Conservation (phyloP, 2,888 invertebrate genomes). For the Lamellibrachia columna region DNA sequence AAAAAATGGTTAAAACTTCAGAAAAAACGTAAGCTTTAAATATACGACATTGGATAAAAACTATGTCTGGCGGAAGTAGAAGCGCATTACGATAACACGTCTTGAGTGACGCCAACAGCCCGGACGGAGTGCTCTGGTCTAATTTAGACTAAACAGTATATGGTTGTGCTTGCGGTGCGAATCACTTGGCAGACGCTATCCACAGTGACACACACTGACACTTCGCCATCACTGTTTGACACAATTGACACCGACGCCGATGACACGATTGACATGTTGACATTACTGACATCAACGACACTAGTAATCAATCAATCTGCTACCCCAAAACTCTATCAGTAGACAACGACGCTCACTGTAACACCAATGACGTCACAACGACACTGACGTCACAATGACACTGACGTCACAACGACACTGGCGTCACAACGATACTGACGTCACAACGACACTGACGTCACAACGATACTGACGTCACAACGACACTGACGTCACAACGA, state of each 20-base stretch:
- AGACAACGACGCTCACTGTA: too few species aligned
- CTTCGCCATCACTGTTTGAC: not conserved
- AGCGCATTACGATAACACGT: not conserved
- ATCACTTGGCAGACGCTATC: not conserved
- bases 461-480: too few species aligned
- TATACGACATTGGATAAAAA: not conserved
- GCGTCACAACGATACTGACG: too few species aligned
- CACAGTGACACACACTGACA: not conserved
- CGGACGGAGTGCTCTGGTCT: not conserved
- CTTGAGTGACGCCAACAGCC: not conserved
- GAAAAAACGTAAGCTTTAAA: not conserved
- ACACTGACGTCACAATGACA: too few species aligned
- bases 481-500: too few species aligned
- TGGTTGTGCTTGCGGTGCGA: not conserved
- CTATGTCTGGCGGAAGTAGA: not conserved
- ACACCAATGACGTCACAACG: too few species aligned
- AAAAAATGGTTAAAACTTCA: not conserved
- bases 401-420: too few species aligned
- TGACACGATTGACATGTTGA: too few species aligned
- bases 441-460: too few species aligned
- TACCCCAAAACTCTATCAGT: too few species aligned
- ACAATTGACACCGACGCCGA: not conserved
- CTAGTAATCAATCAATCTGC: not conserved
- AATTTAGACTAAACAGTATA: not conserved
- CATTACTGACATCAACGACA: not conserved